phyloP scores from a whole-genome alignment of 2,113 vertebrate genomes.

The Isichthys henryi region DNA sequence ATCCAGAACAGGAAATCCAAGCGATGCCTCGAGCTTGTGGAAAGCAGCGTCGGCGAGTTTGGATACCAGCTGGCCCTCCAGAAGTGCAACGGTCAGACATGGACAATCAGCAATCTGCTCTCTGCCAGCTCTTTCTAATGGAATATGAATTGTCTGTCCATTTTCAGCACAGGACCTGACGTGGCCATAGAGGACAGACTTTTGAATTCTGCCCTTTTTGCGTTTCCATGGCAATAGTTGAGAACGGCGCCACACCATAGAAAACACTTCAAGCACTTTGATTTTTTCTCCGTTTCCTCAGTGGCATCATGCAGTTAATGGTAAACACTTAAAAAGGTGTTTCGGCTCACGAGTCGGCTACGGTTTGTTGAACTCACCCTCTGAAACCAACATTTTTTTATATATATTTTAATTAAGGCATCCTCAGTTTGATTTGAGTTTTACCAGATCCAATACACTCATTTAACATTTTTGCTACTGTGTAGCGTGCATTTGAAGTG shows the following conservation, averaged over 20 bases:
- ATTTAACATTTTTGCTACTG: conserved; percentile 75
- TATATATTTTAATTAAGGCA: conserved; percentile 51
- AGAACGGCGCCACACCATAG: conserved; percentile 18
- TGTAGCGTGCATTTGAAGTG: conserved; percentile 78
- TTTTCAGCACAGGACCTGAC: conserved; percentile 30
- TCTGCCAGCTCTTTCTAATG: conserved; percentile 68
- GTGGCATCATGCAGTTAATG: conserved; percentile 54
- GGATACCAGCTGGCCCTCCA: conserved; percentile 87
- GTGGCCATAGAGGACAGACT: neutral
- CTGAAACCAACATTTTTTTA: conserved; percentile 47
- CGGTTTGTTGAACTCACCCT: conserved; percentile 37
- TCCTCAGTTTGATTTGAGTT: conserved; percentile 50
- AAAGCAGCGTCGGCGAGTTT: conserved; percentile 80
- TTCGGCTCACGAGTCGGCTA: conserved; percentile 37
- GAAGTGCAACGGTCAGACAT: conserved; percentile 88
- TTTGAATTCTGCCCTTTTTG: neutral
- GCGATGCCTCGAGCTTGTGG: conserved; percentile 88
- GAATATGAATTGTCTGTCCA: conserved; percentile 6
- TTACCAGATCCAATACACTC: conserved; percentile 37
- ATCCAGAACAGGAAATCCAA: conserved; percentile 97
- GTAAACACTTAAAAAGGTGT: conserved; percentile 55
- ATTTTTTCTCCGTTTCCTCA: conserved; percentile 42
- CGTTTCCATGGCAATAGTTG: neutral
- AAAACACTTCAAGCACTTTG: conserved; percentile 34
- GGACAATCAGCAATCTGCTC: conserved; percentile 87